Conservation (phyloP, 2,888 invertebrate species). For the Geotrupes spiniger region DNA sequence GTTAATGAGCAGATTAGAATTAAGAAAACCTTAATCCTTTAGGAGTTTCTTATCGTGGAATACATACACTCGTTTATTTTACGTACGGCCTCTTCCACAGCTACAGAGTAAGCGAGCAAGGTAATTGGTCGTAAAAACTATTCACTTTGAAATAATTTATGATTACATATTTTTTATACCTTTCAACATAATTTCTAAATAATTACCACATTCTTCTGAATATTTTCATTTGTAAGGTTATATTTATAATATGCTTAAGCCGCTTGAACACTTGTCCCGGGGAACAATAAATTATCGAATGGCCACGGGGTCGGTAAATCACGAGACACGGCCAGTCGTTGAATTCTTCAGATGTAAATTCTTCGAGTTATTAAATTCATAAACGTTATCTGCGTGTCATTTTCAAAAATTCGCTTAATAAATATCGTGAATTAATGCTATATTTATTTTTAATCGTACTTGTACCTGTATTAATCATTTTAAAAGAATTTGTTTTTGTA, state of each 20-base stretch:
- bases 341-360: conserved; percentile 14
- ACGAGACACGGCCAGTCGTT: conserved; percentile 9
- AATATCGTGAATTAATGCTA: background rate
- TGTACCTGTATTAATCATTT: no score
- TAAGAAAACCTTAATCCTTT: no score
- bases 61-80: no score
- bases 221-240: conserved; percentile 7
- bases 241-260: conserved; percentile 7
- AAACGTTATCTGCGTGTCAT: conserved; percentile 5
- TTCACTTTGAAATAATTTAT: conserved; percentile 3
- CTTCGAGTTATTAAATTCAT: conserved; percentile 18
- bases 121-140: conserved; percentile 1
- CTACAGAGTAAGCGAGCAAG: no score
- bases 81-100: no score
- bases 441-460: no score
- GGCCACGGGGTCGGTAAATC: conserved; percentile 9
- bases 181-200: conserved; percentile 7
- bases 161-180: conserved; percentile 5
- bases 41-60: no score
- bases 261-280: conserved; percentile 7
- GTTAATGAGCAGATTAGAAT: no score
- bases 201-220: conserved; percentile 8
- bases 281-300: conserved; percentile 16
- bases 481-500: no score
- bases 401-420: background rate